Base-by-base conservation (phyloP, 2,888 invertebrate species). In the Allolobophora icterica region DNA sequence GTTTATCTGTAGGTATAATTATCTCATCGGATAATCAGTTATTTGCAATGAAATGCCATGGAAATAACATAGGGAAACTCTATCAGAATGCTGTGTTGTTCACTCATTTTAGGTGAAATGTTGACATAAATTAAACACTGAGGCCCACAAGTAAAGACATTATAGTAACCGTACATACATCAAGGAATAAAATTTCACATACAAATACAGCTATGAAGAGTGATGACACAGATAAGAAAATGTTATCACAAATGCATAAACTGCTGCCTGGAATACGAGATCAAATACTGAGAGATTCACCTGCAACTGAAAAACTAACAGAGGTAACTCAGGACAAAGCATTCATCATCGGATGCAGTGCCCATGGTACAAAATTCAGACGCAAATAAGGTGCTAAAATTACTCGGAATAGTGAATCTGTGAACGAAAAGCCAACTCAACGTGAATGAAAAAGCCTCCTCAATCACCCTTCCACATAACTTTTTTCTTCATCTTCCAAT, bases 161-260 rank as follows among this genome's bases (percentile, higher is more conserved):
- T 45, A 13, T 15, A 45, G 8, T 5, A 13, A 13, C 45, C 13
- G 45, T 21, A 4, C 6, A 24, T 24, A 24, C 52, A 52, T 52
- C 52, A 71, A 71, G 71, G n/a, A 71, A 71, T n/a, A 71, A 30
- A n/a, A 71, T 71, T n/a, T n/a, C 71, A 30, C 30, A 71, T 71
- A 11, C 71, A 71, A 52, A 71, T n/a, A 8, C 71, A n/a, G 71
- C 71, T n/a, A 71, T n/a, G n/a, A n/a, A 71, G n/a, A 30, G 71
- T 71, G 71, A 71, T 71, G 71, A 71, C 71, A 71, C 71, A 71
- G 71, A 71, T 71, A n/a, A 71, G 71, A 30, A 71, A 71, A 71
- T 71, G n/a, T n/a, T 13, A 30, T 71, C n/a, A 71, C 45, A 52
- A 52, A 52, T 24, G 30, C 71, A 71, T 71, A 71, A 71, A 71